Evolutionary conservation across 2,113 vertebrate species (phyloP).

Genomic region (Colossoma macropomum): DNA sequence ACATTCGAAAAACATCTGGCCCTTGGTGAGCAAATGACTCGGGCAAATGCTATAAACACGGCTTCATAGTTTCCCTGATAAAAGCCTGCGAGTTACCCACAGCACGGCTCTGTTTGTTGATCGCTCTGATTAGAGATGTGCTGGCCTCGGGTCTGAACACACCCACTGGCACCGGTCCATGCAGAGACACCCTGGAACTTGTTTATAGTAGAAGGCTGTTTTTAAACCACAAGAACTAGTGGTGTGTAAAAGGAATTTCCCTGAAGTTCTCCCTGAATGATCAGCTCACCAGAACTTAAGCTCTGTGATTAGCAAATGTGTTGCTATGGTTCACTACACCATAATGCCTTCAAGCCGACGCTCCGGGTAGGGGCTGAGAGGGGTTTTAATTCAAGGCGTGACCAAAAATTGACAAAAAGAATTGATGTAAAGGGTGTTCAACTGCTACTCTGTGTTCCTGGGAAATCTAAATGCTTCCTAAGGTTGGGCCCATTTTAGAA

Average conservation of each 20-base stretch:
- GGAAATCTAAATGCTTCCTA: too few species aligned
- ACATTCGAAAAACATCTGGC: conserved; percentile 32
- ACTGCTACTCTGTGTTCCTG: background rate
- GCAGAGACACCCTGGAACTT: conserved; percentile 17
- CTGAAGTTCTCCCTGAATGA: background rate
- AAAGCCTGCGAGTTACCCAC: background rate
- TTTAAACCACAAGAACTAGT: conserved; percentile 12
- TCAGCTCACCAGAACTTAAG: background rate
- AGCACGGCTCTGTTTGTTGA: conserved; percentile 23
- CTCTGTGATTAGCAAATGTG: background rate
- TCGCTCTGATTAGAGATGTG: background rate
- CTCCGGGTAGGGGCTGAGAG: background rate
- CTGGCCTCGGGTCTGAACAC: background rate
- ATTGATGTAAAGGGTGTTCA: background rate
- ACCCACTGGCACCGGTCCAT: background rate
- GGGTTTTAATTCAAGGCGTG: background rate
- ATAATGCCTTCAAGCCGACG: too few species aligned
- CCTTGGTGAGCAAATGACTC: conserved; percentile 13
- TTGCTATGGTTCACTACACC: background rate
- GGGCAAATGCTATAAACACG: conserved; percentile 40
- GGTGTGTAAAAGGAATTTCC: conserved; percentile 11
- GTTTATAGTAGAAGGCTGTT: conserved; percentile 19
- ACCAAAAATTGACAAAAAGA: background rate
- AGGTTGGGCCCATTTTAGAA: too few species aligned
- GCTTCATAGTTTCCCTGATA: conserved; percentile 25